phyloP scores from a whole-genome alignment of 2,113 vertebrate species.

The Oplegnathus fasciatus region DNA sequence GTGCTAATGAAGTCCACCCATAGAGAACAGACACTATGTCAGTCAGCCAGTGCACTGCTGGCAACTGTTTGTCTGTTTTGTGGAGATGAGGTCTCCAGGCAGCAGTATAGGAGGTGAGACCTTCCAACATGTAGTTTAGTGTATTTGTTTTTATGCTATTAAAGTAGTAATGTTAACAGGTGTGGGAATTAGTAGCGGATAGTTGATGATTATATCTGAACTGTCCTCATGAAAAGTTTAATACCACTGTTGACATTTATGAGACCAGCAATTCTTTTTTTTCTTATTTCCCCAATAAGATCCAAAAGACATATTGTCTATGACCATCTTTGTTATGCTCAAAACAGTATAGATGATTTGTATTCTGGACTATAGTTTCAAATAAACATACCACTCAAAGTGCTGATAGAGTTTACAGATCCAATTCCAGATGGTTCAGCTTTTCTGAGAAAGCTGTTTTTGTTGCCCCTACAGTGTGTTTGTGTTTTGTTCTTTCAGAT shows the following conservation, averaged over 20 bases:
- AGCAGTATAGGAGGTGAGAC: constrained; percentile 91
- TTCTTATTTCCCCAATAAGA: not conserved
- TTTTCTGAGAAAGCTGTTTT: constrained; percentile 21
- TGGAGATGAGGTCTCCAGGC: constrained; percentile 95
- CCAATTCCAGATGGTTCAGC: constrained; percentile 3
- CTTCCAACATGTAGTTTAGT: not conserved
- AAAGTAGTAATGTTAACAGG: not conserved
- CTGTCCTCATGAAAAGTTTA: not conserved
- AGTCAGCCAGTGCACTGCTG: constrained; percentile 77
- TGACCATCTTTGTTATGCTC: not conserved
- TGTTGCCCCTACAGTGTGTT: not conserved
- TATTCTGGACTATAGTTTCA: not conserved
- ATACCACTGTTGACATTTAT: not conserved
- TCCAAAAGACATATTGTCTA: not conserved
- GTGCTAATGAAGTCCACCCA: constrained; percentile 86
- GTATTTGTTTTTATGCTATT: not conserved
- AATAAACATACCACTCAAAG: constrained; percentile 11
- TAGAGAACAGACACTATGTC: constrained; percentile 77
- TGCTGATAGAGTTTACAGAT: constrained; percentile 14
- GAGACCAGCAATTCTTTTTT: not conserved
- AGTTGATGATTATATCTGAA: not conserved
- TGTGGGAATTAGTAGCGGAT: not conserved
- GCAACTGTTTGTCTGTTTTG: constrained; percentile 90
- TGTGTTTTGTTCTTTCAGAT: constrained; percentile 68
- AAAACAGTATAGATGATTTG: constrained; percentile 6